Percentiles rank a stretch among this genome's conserved stretches.
These are phyloP conservation scores for Amphiprion ocellaris DNA, from an alignment of 2,113 vertebrate species.

Conservation along the genomic window DNA sequence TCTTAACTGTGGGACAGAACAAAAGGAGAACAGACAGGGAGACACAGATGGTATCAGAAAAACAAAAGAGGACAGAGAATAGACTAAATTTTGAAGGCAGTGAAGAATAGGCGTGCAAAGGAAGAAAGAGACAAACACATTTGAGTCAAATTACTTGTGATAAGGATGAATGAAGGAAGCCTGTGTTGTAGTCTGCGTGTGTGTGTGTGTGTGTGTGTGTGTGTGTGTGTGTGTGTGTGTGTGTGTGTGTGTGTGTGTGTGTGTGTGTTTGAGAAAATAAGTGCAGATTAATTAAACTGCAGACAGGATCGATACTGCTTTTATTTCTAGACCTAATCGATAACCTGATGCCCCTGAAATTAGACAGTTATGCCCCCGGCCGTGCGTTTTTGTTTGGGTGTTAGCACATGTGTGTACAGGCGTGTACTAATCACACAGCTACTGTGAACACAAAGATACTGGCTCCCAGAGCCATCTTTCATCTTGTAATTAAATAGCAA, in stretches of 20 bases:
- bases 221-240: neutral
- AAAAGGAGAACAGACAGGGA: constrained; percentile 41
- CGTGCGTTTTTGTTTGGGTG: constrained; percentile 27
- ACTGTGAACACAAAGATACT: constrained; percentile 43
- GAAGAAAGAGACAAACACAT: constrained; percentile 50
- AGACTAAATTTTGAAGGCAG: constrained; percentile 39
- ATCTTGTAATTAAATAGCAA: constrained; percentile 67
- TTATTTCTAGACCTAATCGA: constrained; percentile 67
- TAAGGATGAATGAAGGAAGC: constrained; percentile 56
- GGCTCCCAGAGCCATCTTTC: constrained; percentile 63
- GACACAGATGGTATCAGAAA: constrained; percentile 59
- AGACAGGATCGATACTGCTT: constrained; percentile 69
- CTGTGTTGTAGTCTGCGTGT: neutral
- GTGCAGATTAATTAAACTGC: constrained; percentile 78
- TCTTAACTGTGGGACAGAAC: constrained; percentile 54
- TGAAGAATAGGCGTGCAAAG: constrained; percentile 8
- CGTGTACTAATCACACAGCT: constrained; percentile 41
- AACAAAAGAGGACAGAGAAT: constrained; percentile 43
- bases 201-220: neutral
- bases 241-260: neutral
- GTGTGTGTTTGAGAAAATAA: constrained; percentile 48
- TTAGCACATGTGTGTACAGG: neutral
- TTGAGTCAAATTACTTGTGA: constrained; percentile 69
- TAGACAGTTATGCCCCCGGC: constrained; percentile 54
- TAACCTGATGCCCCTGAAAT: constrained; percentile 71